Evolutionary conservation across 1,140 invertebrate genomes (phyloP), one percentile per base, ranked within the genome.

Genomic region (Halesus radiatus): DNA sequence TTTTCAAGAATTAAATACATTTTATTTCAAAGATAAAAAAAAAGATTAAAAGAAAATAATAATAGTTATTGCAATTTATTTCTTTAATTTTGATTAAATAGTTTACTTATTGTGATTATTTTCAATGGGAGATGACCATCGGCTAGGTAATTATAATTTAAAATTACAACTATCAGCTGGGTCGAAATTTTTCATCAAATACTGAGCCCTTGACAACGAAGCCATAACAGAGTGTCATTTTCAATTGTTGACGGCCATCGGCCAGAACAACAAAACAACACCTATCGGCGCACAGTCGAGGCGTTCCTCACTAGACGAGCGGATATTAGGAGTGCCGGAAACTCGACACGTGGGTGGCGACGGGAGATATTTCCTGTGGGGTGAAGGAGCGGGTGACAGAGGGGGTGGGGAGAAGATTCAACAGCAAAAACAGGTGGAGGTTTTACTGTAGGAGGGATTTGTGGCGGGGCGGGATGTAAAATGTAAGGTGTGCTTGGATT

Each of bases 311-410:
- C 23, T 29, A 66, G 62, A 66, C 62, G 26, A 29, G 62, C 62
- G 62, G 62, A 66, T 66, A 66, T 66, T 66, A 66, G 62, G 62
- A 66, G 62, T 66, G 62, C 62, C 62, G 62, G 62, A 66, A 29
- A 66, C 62, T 66, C 26, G 62, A 66, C 62, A 32, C 62, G 62
- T 66, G 62, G 62, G 62, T 16, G 62, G 62, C 26, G 62, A 26
- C 29, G 29, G 62, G 16, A 29, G 23, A 66, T 26, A 66, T 66
- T 64, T 26, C 60, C 60, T 3, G 37, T 16, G 60, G 18, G 15
- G 60, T 23, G 60, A 22, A 16, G 23, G 60, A 10, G 18, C 20
- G 60, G 60, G 60, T 22, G 23, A 29, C 8, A 20, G 20, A 3
- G 16, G 23, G 16, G 22, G 23, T 0, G 29, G 13, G 26, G 5